Evolutionary conservation across 2,797 vertebrate species (phyloP).

Genomic region (Falco cherrug): DNA sequence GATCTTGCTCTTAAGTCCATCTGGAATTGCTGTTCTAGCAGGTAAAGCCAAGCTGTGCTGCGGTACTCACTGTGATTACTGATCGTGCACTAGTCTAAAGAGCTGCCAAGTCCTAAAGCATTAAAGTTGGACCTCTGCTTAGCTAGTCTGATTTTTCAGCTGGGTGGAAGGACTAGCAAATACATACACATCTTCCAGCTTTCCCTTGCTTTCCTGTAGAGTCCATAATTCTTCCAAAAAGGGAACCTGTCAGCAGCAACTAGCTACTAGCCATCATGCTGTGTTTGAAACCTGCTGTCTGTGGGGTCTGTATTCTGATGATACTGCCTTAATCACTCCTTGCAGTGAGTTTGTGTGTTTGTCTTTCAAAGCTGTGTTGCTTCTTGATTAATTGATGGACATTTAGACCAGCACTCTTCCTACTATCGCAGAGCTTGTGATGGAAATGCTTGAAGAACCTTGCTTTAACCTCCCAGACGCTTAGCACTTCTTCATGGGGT

Average conservation of each 20-base stretch:
- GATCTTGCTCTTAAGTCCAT: background rate
- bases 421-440: background rate
- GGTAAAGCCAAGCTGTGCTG: background rate
- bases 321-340: background rate
- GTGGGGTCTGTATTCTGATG: background rate
- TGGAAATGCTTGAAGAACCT: slow-evolving; percentile 13
- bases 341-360: background rate
- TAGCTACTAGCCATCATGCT: background rate
- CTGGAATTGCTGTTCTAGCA: background rate
- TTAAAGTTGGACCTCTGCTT: background rate
- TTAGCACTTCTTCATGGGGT: slow-evolving; percentile 7
- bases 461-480: slow-evolving; percentile 26
- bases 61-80: background rate
- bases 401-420: background rate
- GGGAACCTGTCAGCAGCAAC: background rate
- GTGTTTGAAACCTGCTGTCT: background rate
- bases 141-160: background rate
- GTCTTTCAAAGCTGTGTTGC: background rate
- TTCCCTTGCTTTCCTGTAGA: background rate
- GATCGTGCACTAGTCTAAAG: background rate
- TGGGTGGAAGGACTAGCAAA: background rate
- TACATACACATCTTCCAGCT: background rate
- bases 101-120: background rate
- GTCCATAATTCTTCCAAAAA: background rate
- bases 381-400: slow-evolving; percentile 35